Evolutionary conservation across 2,888 invertebrate genomes (phyloP).

Genomic region (Drosophila rubida): DNA sequence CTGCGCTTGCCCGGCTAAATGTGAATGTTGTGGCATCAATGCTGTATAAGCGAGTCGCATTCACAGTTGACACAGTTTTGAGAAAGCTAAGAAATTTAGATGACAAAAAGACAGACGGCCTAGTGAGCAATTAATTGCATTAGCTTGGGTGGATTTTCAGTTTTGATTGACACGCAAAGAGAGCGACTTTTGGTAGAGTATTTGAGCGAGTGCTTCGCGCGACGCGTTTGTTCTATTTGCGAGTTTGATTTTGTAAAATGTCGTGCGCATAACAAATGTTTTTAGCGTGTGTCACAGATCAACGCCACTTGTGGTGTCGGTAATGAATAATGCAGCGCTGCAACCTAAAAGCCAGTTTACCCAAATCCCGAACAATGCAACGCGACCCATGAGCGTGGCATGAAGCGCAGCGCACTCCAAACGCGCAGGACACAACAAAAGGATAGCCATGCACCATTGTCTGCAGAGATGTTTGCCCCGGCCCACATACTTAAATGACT

Average conservation of each 20-base stretch:
- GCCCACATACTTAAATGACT: too few relatives aligned
- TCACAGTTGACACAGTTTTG: constrained; percentile 2
- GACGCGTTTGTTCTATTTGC: not conserved
- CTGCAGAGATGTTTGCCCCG: not conserved
- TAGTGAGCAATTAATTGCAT: not conserved
- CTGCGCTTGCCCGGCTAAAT: not conserved
- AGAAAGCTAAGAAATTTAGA: too few relatives aligned
- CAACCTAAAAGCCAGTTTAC: not conserved
- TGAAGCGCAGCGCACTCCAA: too few relatives aligned
- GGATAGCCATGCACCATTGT: too few relatives aligned
- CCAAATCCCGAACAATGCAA: not conserved
- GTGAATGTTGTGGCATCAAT: constrained; percentile 44
- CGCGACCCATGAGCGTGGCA: not conserved
- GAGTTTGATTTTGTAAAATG: constrained; percentile 27
- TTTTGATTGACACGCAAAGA: not conserved
- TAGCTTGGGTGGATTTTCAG: not conserved
- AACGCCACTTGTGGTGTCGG: constrained; percentile 14
- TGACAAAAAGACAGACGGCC: not conserved
- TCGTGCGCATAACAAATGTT: constrained; percentile 26
- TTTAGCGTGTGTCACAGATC: constrained; percentile 25
- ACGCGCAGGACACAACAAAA: too few relatives aligned
- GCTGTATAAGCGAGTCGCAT: constrained; percentile 41
- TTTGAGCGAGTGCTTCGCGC: not conserved
- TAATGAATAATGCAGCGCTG: constrained; percentile 23
- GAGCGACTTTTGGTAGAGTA: not conserved